Percentiles rank a stretch among this genome's conserved stretches.
Evolutionary conservation across 30 jellyfish, hydroid and myxozoan species (phyloP).

Genomic region (Aurelia coerulea): DNA sequence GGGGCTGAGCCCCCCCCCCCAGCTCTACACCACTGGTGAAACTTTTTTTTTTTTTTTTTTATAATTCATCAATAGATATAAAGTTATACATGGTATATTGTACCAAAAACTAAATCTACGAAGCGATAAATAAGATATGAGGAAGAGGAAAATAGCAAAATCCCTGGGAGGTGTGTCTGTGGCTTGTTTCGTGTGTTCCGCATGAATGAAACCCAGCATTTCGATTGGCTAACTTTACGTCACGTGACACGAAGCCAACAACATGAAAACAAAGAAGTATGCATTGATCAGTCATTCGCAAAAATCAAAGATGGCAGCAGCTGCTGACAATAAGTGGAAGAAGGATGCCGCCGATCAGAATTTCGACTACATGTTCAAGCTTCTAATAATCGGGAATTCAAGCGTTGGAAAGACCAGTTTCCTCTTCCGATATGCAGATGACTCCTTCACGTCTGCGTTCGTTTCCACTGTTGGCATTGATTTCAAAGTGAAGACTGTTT

Average conservation of each 20-base stretch:
- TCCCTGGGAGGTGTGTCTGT: too few species aligned
- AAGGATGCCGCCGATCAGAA: slow-evolving; percentile 99
- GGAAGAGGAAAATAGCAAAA: too few species aligned
- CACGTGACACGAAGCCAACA: slow-evolving; percentile 45
- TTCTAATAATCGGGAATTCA: slow-evolving; percentile 91
- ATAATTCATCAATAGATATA: too few species aligned
- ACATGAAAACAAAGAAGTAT: slow-evolving; percentile 21
- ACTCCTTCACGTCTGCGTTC: slow-evolving; percentile 97
- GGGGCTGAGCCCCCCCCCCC: too few species aligned
- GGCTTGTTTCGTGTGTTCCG: too few species aligned
- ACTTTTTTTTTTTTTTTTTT: too few species aligned
- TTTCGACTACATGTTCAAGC: slow-evolving; percentile 96
- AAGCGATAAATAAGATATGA: too few species aligned
- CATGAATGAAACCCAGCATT: neutral
- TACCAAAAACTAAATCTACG: too few species aligned
- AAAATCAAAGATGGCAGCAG: slow-evolving; percentile 87
- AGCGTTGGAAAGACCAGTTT: slow-evolving; percentile 98
- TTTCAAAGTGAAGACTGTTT: slow-evolving; percentile 95
- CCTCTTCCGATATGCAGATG: slow-evolving; percentile 94
- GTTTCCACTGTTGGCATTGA: slow-evolving; percentile 99
- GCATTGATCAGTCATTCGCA: slow-evolving; percentile 47
- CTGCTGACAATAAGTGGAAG: slow-evolving; percentile 91
- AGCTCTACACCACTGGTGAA: too few species aligned
- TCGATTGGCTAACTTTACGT: slow-evolving; percentile 17
- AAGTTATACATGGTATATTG: too few species aligned